Evolutionary conservation across 2,113 vertebrate genomes (phyloP).

Genomic region (Mormyrus iriodes): DNA sequence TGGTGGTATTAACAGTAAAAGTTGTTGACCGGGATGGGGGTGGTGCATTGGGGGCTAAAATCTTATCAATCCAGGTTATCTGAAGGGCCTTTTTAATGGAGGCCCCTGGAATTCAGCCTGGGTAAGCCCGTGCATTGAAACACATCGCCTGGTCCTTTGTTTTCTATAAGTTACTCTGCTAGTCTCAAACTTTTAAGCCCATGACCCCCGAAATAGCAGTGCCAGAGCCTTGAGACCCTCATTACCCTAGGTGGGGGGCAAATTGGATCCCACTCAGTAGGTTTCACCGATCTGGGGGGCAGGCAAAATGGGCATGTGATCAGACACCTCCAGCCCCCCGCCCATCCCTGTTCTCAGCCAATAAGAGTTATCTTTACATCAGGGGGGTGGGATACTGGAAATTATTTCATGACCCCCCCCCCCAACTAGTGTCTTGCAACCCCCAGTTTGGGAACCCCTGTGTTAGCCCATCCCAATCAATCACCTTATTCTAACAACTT

Average conservation of each 20-base stretch:
- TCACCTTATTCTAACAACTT: not conserved
- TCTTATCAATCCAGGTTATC: not conserved
- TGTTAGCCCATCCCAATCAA: too few relatives aligned
- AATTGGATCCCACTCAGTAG: not conserved
- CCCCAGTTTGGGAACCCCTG: too few relatives aligned
- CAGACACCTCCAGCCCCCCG: not conserved
- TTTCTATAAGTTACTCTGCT: not conserved
- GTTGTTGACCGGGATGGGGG: not conserved
- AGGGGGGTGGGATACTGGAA: too few relatives aligned
- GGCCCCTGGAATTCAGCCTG: not conserved
- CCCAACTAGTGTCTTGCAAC: too few relatives aligned
- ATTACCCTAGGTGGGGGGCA: not conserved
- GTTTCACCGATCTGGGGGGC: not conserved
- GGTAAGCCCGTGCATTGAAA: not conserved
- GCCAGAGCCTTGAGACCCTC: not conserved
- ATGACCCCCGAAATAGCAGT: not conserved
- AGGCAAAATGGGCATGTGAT: not conserved
- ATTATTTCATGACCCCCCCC: too few relatives aligned
- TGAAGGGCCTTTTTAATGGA: not conserved
- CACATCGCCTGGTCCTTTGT: not conserved
- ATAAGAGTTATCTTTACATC: too few relatives aligned
- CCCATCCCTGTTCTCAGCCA: not conserved
- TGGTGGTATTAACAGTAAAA: not conserved
- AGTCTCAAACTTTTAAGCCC: not conserved
- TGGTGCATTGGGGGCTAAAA: not conserved